A percentile compares a stretch with the other conserved stretches of the same genome.
Evolutionary conservation across 1,140 invertebrate species (phyloP).

Genomic region (Acromyrmex echinatior): DNA sequence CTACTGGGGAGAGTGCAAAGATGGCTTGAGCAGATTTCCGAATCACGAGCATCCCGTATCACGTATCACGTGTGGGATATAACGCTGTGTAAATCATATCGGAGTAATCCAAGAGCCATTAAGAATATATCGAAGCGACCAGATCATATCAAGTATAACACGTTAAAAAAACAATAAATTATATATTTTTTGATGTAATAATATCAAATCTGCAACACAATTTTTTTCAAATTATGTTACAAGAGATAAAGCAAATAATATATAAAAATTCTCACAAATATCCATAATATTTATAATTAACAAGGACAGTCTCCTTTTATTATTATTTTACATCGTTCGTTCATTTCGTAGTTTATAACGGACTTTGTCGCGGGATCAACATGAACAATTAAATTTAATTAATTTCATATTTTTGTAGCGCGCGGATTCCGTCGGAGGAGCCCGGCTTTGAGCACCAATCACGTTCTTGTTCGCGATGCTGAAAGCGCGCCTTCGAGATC

Average conservation of each 20-base stretch:
- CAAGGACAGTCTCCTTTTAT: slow-evolving; percentile 29
- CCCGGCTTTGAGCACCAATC: slow-evolving; percentile 51
- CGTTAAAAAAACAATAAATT: neutral
- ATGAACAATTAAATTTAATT: slow-evolving; percentile 61
- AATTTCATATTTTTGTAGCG: slow-evolving; percentile 42
- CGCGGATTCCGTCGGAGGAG: neutral
- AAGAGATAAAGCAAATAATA: neutral
- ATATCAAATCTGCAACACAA: neutral
- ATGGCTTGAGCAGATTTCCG: slow-evolving; percentile 53
- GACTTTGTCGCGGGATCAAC: slow-evolving; percentile 8
- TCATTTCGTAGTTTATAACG: neutral
- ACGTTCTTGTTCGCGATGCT: slow-evolving; percentile 32
- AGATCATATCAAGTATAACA: neutral
- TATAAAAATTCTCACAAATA: slow-evolving; percentile 22
- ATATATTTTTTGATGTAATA: neutral
- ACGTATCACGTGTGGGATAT: neutral
- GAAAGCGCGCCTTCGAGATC: slow-evolving; percentile 32
- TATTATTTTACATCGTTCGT: slow-evolving; percentile 32
- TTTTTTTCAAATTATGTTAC: neutral
- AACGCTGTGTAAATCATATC: slow-evolving; percentile 12
- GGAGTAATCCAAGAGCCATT: neutral
- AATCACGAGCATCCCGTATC: neutral
- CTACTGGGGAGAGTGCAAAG: neutral
- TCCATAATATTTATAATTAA: slow-evolving; percentile 17
- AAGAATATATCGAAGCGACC: neutral